phyloP scores from a whole-genome alignment of 2,888 invertebrate species.

The Tanypteryx hageni region DNA sequence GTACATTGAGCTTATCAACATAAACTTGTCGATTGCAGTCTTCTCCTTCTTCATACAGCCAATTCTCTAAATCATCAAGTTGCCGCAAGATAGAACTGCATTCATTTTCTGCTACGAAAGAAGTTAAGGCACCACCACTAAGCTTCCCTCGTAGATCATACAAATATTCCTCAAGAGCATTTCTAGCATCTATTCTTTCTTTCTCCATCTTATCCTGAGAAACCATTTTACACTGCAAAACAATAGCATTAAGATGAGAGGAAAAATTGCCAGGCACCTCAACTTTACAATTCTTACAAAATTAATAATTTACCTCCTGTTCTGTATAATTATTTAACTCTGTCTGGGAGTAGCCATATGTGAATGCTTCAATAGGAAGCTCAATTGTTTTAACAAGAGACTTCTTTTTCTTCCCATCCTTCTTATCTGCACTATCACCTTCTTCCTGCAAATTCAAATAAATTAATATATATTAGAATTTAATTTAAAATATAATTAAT shows the following conservation, averaged over 20 bases:
- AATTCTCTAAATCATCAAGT: constrained; percentile 93
- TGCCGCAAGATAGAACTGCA: constrained; percentile 80
- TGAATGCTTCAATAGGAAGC: constrained; percentile 87
- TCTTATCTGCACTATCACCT: constrained; percentile 73
- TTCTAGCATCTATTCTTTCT: constrained; percentile 95
- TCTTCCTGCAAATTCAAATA: constrained; percentile 65
- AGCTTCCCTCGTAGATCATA: constrained; percentile 96
- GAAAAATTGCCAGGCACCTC: neutral
- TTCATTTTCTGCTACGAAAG: constrained; percentile 86
- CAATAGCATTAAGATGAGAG: constrained; percentile 50
- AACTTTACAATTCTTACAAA: neutral
- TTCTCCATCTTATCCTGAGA: constrained; percentile 94
- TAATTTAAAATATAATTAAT: too few species aligned
- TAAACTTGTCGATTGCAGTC: constrained; percentile 89
- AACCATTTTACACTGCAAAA: constrained; percentile 84
- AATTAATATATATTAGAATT: too few species aligned
- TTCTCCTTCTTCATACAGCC: constrained; percentile 98
- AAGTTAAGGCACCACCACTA: constrained; percentile 84
- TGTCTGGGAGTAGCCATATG: constrained; percentile 83
- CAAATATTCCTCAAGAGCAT: constrained; percentile 98
- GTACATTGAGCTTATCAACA: constrained; percentile 76
- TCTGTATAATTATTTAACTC: constrained; percentile 87
- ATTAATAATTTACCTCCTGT: constrained; percentile 81
- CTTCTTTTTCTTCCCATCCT: constrained; percentile 86
- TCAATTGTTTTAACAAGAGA: constrained; percentile 88